Evolutionary conservation across 2,888 invertebrate genomes (phyloP).

Genomic region (Hybos culiciformis): DNA sequence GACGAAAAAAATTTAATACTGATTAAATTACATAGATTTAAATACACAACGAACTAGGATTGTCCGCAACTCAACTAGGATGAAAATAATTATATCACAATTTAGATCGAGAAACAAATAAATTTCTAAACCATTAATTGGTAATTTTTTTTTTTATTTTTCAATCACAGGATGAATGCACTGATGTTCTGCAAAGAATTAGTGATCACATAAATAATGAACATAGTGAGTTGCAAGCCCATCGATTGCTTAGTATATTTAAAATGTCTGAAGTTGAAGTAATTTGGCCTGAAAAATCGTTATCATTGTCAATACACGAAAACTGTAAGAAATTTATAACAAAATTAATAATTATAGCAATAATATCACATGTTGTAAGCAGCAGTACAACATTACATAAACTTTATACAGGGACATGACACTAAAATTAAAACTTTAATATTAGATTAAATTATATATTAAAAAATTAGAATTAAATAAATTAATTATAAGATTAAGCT

Average conservation of each 20-base stretch:
- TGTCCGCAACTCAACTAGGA: too few relatives aligned
- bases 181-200: constrained; percentile 62
- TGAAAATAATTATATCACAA: too few relatives aligned
- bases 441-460: not conserved
- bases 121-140: too few relatives aligned
- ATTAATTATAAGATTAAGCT: not conserved
- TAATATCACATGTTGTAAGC: constrained; percentile 6
- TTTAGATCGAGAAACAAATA: too few relatives aligned
- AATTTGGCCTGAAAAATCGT: constrained; percentile 48
- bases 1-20: too few relatives aligned
- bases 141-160: constrained; percentile 3
- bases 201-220: constrained; percentile 75
- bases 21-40: too few relatives aligned
- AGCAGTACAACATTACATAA: constrained; percentile 6
- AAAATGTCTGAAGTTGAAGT: constrained; percentile 87
- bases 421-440: constrained; percentile 8
- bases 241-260: constrained; percentile 76
- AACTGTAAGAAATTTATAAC: not conserved
- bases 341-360: not conserved
- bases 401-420: constrained; percentile 12
- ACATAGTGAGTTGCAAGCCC: constrained; percentile 72
- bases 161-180: constrained; percentile 65
- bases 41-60: too few relatives aligned
- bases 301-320: constrained; percentile 13
- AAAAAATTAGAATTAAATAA: not conserved